A percentile compares a stretch with the other conserved stretches of the same genome.
Conservation (phyloP, 2,888 invertebrate species). For the Hypercompe scribonia region DNA sequence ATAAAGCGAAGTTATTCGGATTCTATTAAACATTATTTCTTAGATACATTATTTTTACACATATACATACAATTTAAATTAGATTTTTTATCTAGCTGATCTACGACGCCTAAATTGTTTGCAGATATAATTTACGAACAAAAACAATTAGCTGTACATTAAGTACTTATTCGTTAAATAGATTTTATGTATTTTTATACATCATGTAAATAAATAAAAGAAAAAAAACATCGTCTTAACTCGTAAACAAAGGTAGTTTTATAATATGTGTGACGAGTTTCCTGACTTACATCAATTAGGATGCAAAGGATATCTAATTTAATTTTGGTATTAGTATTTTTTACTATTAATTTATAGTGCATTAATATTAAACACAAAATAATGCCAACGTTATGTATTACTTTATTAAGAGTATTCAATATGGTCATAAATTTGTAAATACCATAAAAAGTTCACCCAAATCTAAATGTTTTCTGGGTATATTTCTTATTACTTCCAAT, state of each 20-base stretch:
- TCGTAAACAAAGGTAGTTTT: not conserved
- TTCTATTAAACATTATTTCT: slow-evolving; percentile 64
- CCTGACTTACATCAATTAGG: no score
- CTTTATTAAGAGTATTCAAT: not conserved
- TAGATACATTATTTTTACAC: slow-evolving; percentile 20
- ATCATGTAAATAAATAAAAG: not conserved
- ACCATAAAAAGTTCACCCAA: not conserved
- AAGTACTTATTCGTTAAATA: not conserved
- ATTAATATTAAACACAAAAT: not conserved
- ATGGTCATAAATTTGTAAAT: not conserved
- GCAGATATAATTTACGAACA: not conserved
- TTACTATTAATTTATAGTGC: no score
- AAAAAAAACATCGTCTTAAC: not conserved
- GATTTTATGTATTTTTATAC: not conserved
- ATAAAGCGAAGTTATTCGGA: slow-evolving; percentile 71
- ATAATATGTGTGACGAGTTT: not conserved
- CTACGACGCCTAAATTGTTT: slow-evolving; percentile 10
- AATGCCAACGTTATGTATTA: not conserved
- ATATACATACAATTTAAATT: slow-evolving; percentile 9
- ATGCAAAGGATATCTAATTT: no score
- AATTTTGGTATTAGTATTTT: no score
- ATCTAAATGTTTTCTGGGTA: not conserved
- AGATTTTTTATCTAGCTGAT: slow-evolving; percentile 11
- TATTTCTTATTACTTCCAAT: not conserved
- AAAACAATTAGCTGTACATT: not conserved